Evolutionary conservation across 2,888 invertebrate species (phyloP).

Genomic region (Epiblema foenella): DNA sequence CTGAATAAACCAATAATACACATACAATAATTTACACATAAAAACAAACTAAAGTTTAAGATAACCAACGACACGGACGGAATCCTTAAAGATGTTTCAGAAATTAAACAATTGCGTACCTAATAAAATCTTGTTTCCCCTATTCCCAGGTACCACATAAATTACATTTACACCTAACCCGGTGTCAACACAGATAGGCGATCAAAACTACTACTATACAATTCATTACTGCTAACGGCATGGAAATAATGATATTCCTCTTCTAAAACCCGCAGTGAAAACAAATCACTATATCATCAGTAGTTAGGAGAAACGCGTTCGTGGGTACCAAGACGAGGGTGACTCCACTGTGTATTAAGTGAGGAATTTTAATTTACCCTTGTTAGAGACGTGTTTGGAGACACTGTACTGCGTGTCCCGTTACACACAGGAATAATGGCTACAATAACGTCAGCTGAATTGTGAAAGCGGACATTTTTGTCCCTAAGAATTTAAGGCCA

Average conservation of each 20-base stretch:
- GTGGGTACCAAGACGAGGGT: constrained; percentile 53
- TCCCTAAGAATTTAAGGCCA: constrained; percentile 38
- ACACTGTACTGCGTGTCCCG: constrained; percentile 47
- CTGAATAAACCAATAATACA: too few relatives aligned
- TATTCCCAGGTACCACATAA: constrained; percentile 62
- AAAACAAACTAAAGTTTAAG: too few relatives aligned
- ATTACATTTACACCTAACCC: constrained; percentile 55
- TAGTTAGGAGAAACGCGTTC: neutral
- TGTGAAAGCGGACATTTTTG: constrained; percentile 36
- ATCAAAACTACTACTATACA: constrained; percentile 18
- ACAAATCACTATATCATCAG: too few relatives aligned
- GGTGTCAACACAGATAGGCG: constrained; percentile 51
- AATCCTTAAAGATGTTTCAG: constrained; percentile 57
- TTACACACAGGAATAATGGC: constrained; percentile 52
- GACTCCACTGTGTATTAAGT: constrained; percentile 62
- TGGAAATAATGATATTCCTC: neutral
- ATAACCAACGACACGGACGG: too few relatives aligned
- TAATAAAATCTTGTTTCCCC: constrained; percentile 64
- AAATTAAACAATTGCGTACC: constrained; percentile 65
- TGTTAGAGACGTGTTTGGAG: constrained; percentile 65
- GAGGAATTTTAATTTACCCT: constrained; percentile 79
- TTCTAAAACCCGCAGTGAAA: constrained; percentile 17
- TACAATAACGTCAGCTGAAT: constrained; percentile 51
- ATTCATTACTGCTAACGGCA: constrained; percentile 1
- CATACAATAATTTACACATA: too few relatives aligned